A percentile compares a stretch with the other conserved stretches of the same genome.
Evolutionary conservation across 2,113 vertebrate genomes (phyloP).

Genomic region (Catharus minimus): DNA sequence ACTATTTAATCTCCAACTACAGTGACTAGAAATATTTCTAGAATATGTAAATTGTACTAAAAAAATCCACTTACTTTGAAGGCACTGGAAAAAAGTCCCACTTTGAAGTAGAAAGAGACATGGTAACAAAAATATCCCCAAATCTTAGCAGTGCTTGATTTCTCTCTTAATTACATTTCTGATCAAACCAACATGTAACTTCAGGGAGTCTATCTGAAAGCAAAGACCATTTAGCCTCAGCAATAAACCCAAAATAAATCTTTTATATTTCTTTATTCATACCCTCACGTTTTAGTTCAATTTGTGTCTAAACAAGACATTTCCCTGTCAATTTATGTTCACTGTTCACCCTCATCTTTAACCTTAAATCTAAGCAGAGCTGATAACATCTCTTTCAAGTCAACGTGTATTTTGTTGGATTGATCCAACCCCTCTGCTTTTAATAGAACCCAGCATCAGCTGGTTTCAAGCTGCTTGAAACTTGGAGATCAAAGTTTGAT

Average conservation of each 20-base stretch:
- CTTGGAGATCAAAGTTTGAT: conserved; percentile 22
- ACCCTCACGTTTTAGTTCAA: background rate
- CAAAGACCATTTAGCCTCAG: background rate
- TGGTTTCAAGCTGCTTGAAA: conserved; percentile 6
- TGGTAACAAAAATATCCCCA: background rate
- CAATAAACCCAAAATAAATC: background rate
- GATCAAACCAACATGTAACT: background rate
- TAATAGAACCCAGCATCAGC: background rate
- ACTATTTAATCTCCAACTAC: background rate
- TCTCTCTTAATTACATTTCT: background rate
- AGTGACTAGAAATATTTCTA: background rate
- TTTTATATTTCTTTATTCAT: background rate
- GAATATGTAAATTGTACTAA: background rate
- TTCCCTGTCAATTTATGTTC: background rate
- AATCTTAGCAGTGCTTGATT: background rate
- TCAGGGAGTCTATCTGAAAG: background rate
- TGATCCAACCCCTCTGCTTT: background rate
- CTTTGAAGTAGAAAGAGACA: background rate
- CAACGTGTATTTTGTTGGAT: background rate
- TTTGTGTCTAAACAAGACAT: background rate
- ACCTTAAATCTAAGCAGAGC: background rate
- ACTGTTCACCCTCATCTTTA: background rate
- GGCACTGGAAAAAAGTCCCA: background rate
- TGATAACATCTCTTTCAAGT: conserved; percentile 24
- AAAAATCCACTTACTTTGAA: background rate